phyloP scores from a whole-genome alignment of 2,888 invertebrate species.

The Morpho deidamia region DNA sequence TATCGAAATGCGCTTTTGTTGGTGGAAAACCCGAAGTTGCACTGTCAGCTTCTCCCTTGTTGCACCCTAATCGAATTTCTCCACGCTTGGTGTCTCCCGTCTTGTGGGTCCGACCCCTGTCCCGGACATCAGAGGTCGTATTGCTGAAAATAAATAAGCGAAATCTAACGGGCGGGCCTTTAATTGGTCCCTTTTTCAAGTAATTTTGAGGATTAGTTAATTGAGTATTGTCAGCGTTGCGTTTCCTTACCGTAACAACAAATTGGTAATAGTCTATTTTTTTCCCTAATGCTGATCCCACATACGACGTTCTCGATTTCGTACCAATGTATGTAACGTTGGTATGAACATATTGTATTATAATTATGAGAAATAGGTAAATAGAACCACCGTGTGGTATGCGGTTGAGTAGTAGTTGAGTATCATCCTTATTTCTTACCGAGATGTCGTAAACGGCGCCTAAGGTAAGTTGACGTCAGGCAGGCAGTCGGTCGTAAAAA shows the following conservation, averaged over 20 bases:
- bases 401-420: too few relatives aligned
- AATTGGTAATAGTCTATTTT: too few relatives aligned
- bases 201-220: slow-evolving; percentile 61
- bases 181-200: slow-evolving; percentile 67
- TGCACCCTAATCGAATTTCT: slow-evolving; percentile 76
- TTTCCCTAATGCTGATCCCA: too few relatives aligned
- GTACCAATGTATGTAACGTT: too few relatives aligned
- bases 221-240: slow-evolving; percentile 50
- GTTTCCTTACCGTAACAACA: slow-evolving; percentile 27
- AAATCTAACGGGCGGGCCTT: slow-evolving; percentile 61
- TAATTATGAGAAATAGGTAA: too few relatives aligned
- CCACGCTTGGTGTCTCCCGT: slow-evolving; percentile 68
- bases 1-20: slow-evolving; percentile 29
- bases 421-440: too few relatives aligned
- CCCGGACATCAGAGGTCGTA: slow-evolving; percentile 63
- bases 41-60: slow-evolving; percentile 66
- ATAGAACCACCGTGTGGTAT: too few relatives aligned
- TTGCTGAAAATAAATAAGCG: slow-evolving; percentile 71
- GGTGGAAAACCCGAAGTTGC: slow-evolving; percentile 45
- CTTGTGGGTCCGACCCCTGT: slow-evolving; percentile 65
- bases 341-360: too few relatives aligned
- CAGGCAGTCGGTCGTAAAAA: too few relatives aligned
- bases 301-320: too few relatives aligned
- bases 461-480: too few relatives aligned
- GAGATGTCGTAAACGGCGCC: too few relatives aligned